Evolutionary conservation across 2,888 invertebrate species (phyloP).

Genomic region (Elgonia sp.): DNA sequence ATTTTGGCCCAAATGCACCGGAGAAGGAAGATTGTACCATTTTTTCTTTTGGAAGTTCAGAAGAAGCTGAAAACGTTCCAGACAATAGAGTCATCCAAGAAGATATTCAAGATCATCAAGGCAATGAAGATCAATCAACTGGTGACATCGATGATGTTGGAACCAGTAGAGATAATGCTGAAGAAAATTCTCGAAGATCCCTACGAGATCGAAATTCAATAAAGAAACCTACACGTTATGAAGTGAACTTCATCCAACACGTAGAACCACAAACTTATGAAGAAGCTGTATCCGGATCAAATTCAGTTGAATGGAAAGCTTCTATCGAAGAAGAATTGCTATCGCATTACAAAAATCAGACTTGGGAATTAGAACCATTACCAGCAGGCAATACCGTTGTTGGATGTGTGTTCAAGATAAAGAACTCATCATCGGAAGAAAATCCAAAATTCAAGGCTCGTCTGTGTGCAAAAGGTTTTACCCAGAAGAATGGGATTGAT

Average conservation of each 20-base stretch:
- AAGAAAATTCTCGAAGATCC: not conserved
- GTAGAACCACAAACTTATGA: constrained; percentile 16
- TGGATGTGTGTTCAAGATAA: constrained; percentile 40
- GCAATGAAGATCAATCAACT: not conserved
- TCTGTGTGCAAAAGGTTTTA: constrained; percentile 42
- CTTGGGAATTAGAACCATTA: constrained; percentile 20
- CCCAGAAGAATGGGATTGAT: constrained; percentile 35
- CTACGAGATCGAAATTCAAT: constrained; percentile 5
- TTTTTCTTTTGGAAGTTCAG: constrained; percentile 11
- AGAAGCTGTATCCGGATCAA: constrained; percentile 5
- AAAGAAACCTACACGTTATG: constrained; percentile 23
- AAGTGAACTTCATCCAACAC: not conserved
- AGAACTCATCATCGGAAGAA: not conserved
- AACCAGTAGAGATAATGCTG: not conserved
- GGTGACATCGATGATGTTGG: not conserved
- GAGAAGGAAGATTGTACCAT: not conserved
- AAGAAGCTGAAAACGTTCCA: constrained; percentile 1
- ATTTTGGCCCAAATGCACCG: not conserved
- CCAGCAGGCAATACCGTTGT: not conserved
- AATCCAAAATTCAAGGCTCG: constrained; percentile 33
- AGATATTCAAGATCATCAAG: not conserved
- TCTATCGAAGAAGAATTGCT: constrained; percentile 27
- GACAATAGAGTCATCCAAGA: not conserved
- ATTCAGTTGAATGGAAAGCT: constrained; percentile 8
- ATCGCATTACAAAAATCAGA: constrained; percentile 23